Conservation (phyloP, 2,888 invertebrate species). For the Drosophila pegasa region DNA sequence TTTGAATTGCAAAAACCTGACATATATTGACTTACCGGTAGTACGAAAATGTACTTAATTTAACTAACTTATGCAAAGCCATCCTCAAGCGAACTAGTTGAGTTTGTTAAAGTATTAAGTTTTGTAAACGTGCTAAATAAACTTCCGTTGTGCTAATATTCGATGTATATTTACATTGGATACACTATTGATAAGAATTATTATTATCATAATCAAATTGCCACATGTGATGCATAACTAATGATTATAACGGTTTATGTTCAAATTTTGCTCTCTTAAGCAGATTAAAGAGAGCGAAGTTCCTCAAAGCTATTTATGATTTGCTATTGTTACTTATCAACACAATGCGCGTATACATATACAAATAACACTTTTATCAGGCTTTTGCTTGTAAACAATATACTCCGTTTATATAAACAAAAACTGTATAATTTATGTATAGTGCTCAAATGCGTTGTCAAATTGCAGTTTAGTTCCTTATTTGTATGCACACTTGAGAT, state of each 20-base stretch:
- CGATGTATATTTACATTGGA: constrained; percentile 1
- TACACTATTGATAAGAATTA: constrained; percentile 50
- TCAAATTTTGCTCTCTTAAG: constrained; percentile 36
- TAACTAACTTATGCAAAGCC: constrained; percentile 9
- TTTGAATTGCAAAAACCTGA: background rate
- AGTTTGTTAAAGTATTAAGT: constrained; percentile 7
- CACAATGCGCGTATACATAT: background rate
- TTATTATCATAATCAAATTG: constrained; percentile 69
- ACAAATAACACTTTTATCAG: background rate
- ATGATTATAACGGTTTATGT: constrained; percentile 68
- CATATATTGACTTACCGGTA: constrained; percentile 29
- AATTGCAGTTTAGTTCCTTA: background rate
- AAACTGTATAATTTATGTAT: background rate
- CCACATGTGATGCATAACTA: constrained; percentile 80
- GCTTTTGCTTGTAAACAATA: background rate
- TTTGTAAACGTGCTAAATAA: background rate
- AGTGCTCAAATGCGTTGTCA: background rate
- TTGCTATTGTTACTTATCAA: constrained; percentile 5
- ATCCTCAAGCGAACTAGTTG: constrained; percentile 10
- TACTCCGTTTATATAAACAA: too few relatives aligned
- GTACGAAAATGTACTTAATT: constrained; percentile 22
- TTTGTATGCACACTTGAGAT: background rate
- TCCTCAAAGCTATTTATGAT: background rate
- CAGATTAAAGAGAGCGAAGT: constrained; percentile 26
- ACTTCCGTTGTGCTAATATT: too few relatives aligned